These are phyloP conservation scores for Conchocele bisecta DNA, from an alignment of 2,888 invertebrate species.

Conservation along the genomic window DNA sequence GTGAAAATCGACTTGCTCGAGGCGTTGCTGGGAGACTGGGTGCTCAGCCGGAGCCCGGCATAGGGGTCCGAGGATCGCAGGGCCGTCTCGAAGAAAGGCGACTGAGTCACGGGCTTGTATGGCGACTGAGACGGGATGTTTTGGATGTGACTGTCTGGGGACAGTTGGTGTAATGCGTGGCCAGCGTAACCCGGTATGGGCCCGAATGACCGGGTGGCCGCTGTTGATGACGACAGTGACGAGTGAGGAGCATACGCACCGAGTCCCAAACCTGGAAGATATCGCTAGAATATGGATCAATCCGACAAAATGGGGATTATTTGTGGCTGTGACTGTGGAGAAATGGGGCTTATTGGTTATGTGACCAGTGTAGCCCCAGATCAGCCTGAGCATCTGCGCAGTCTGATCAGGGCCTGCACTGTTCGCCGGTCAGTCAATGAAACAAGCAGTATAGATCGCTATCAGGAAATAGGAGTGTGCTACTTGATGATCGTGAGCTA, in stretches of 20 bases:
- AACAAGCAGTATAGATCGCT: no score
- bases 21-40: conserved; percentile 24
- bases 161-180: conserved; percentile 62
- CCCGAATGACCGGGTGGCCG: conserved; percentile 62
- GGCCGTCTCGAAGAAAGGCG: conserved; percentile 60
- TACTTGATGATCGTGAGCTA: no score
- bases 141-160: conserved; percentile 63
- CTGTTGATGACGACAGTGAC: conserved; percentile 40
- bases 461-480: no score
- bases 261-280: conserved; percentile 67
- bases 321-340: no score
- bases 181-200: conserved; percentile 65
- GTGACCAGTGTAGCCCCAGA: no score
- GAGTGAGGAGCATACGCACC: conserved; percentile 41
- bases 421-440: no score
- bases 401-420: no score
- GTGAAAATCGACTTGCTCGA: conserved; percentile 47
- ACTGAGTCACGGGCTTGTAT: conserved; percentile 69
- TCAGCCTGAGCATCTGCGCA: no score
- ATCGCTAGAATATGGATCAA: no score
- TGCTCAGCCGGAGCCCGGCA: conserved; percentile 37
- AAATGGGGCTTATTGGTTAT: no score
- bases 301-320: no score
- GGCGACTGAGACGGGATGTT: conserved; percentile 61
- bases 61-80: conserved; percentile 49